Conservation (phyloP, 2,888 invertebrate genomes). For the Rhorus exstirpatorius region DNA sequence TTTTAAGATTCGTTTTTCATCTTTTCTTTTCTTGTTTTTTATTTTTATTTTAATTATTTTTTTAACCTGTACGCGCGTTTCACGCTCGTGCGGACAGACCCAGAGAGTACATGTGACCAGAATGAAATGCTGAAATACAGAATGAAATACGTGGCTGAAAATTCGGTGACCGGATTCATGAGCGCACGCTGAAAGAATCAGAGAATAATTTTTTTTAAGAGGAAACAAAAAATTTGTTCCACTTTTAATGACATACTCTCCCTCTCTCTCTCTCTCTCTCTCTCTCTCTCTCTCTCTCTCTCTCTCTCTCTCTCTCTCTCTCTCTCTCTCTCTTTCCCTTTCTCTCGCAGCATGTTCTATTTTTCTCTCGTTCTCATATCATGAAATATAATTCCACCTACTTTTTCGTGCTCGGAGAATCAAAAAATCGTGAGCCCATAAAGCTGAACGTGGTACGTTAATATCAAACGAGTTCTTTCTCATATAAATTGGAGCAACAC, state of each 20-base stretch:
- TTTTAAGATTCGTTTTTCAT: not conserved
- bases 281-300: not conserved
- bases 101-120: not conserved
- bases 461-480: no score
- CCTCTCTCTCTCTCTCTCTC: not conserved
- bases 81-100: not conserved
- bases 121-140: slow-evolving; percentile 3
- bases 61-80: slow-evolving; percentile 4
- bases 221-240: not conserved
- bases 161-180: slow-evolving; percentile 30
- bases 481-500: not conserved
- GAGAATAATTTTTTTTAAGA: not conserved
- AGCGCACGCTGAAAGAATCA: not conserved
- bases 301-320: no score
- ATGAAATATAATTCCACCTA: not conserved
- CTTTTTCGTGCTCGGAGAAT: not conserved
- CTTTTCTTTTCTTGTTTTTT: slow-evolving; percentile 6
- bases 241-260: not conserved
- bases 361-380: not conserved
- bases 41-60: slow-evolving; percentile 19
- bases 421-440: not conserved
- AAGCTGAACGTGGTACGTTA: no score
- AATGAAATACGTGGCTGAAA: slow-evolving; percentile 4
- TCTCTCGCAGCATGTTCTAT: not conserved
- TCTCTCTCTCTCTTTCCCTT: no score